A percentile compares a stretch with the other conserved stretches of the same genome.
These are phyloP conservation scores for Eremophila alpestris DNA, from an alignment of 2,797 vertebrate genomes.

Conservation along the genomic window DNA sequence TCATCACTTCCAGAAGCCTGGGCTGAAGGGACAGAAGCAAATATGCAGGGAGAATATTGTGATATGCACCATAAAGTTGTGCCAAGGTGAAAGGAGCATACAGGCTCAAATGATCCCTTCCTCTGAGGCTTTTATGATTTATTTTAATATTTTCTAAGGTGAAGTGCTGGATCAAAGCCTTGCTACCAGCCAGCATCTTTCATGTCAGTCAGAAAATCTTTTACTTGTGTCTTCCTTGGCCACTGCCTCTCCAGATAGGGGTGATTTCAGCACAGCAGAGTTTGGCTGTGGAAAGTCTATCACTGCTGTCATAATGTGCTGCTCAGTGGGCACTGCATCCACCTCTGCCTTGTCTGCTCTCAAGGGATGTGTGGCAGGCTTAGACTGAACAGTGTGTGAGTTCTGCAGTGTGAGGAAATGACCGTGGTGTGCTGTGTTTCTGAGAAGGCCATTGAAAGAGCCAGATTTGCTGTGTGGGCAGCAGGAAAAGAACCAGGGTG, in stretches of 20 bases:
- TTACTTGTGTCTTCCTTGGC: background rate
- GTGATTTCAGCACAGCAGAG: background rate
- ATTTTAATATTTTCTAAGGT: background rate
- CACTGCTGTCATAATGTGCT: background rate
- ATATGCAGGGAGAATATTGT: background rate
- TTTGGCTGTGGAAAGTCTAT: background rate
- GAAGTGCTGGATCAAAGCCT: background rate
- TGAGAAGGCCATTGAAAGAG: background rate
- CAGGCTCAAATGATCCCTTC: background rate
- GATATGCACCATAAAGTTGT: background rate
- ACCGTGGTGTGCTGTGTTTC: background rate
- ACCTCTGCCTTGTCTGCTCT: background rate
- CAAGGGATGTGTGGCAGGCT: background rate
- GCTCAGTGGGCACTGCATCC: background rate
- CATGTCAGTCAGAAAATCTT: background rate
- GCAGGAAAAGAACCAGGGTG: background rate
- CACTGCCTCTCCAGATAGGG: background rate
- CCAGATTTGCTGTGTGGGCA: background rate
- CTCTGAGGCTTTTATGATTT: background rate
- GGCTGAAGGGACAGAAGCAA: background rate
- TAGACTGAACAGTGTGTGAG: background rate
- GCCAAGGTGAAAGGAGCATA: background rate
- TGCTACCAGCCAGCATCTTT: background rate
- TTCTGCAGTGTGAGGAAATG: background rate
- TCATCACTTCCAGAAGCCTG: background rate